These are phyloP conservation scores for Hylia prasina DNA, from an alignment of 2,113 vertebrate genomes.

Conservation along the genomic window DNA sequence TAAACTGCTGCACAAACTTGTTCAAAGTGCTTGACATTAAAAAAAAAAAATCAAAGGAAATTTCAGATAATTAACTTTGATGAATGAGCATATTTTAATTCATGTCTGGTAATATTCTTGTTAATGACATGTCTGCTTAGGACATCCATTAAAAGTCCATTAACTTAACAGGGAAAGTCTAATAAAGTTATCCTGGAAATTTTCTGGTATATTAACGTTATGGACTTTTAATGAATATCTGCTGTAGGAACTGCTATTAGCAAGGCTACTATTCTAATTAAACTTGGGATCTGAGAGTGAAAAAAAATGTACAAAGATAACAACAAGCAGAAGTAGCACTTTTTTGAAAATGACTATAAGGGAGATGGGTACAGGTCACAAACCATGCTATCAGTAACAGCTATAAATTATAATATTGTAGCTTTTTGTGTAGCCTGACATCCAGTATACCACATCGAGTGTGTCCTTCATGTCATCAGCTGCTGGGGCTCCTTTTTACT, in stretches of 20 bases:
- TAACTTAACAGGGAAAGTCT: slow-evolving; percentile 74
- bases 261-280: slow-evolving; percentile 66
- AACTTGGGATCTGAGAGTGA: slow-evolving; percentile 2
- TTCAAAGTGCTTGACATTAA: slow-evolving; percentile 53
- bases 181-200: slow-evolving; percentile 74
- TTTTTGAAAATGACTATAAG: background rate
- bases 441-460: background rate
- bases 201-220: slow-evolving; percentile 74
- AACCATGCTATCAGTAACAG: background rate
- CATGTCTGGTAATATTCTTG: slow-evolving; percentile 67
- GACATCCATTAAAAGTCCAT: slow-evolving; percentile 78
- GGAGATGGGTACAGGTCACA: background rate
- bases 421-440: background rate
- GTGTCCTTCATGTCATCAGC: background rate
- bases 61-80: slow-evolving; percentile 72
- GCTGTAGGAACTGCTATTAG: slow-evolving; percentile 68
- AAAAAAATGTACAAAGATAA: background rate
- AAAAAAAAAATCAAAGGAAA: slow-evolving; percentile 66
- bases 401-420: background rate
- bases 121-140: slow-evolving; percentile 73
- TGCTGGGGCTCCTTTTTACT: background rate
- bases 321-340: slow-evolving; percentile 32
- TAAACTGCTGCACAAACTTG: slow-evolving; percentile 54
- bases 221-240: slow-evolving; percentile 74
- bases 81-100: slow-evolving; percentile 68